These are phyloP conservation scores for Spheniscus humboldti DNA, from an alignment of 2,797 vertebrate genomes.

Conservation along the genomic window DNA sequence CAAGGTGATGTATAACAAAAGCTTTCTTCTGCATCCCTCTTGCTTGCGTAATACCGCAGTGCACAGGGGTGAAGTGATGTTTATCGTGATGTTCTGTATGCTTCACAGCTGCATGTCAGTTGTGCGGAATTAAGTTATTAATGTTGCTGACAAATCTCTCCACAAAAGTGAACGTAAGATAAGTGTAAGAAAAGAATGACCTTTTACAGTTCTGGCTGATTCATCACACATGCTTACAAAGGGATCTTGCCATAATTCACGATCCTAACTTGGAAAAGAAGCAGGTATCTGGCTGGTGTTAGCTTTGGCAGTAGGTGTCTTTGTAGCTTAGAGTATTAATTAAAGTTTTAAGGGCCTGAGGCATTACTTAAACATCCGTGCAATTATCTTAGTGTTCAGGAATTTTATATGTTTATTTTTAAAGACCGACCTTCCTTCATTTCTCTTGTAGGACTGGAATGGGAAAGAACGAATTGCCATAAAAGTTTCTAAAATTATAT, in stretches of 20 bases:
- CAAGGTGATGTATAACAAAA: neutral
- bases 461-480: neutral
- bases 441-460: neutral
- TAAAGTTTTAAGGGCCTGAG: neutral
- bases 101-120: neutral
- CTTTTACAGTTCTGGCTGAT: neutral
- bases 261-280: neutral
- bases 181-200: neutral
- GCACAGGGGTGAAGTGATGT: neutral
- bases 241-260: neutral
- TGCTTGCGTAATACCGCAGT: neutral
- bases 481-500: neutral
- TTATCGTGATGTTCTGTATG: neutral
- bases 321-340: neutral
- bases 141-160: neutral
- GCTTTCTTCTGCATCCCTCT: neutral
- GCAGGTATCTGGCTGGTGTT: neutral
- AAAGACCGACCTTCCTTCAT: neutral
- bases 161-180: neutral
- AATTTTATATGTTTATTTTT: conserved; percentile 18
- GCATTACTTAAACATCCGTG: neutral
- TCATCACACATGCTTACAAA: neutral
- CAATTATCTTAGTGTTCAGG: neutral
- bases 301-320: neutral
- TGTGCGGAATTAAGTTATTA: neutral